Evolutionary conservation across 2,113 vertebrate genomes (phyloP).

Genomic region (Notarius quadriscutis): DNA sequence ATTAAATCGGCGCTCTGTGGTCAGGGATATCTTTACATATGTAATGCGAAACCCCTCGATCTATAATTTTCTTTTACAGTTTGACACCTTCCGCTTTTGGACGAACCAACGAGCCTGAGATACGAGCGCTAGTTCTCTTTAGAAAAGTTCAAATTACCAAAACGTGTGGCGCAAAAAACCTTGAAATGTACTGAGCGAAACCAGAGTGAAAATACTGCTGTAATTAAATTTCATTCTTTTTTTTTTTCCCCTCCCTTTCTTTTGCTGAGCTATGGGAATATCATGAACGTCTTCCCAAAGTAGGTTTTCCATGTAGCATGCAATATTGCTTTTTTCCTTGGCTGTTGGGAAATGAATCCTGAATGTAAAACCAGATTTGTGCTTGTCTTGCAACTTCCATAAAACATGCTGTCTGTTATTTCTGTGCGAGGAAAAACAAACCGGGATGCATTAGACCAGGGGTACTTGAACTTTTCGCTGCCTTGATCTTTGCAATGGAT

Average conservation of each 20-base stretch:
- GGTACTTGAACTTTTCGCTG: not conserved
- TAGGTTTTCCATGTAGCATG: not conserved
- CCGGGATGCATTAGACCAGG: not conserved
- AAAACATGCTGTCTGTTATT: not conserved
- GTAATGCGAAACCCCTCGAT: not conserved
- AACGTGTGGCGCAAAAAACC: not conserved
- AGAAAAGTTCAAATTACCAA: not conserved
- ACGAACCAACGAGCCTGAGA: not conserved
- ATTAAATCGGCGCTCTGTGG: conserved; percentile 44
- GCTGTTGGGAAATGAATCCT: not conserved
- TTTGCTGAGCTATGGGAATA: conserved; percentile 7
- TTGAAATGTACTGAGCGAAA: not conserved
- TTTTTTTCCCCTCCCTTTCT: not conserved
- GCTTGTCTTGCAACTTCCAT: not conserved
- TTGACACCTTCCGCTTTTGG: not conserved
- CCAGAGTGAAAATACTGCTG: not conserved
- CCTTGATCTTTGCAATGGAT: not conserved
- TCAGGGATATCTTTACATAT: conserved; percentile 47
- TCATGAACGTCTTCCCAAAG: not conserved
- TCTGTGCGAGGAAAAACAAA: not conserved
- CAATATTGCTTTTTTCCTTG: not conserved
- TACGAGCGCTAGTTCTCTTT: not conserved
- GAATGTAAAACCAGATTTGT: not conserved
- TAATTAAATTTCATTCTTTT: not conserved
- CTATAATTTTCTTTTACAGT: not conserved